Evolutionary conservation across 2,113 vertebrate species (phyloP), one percentile per base, ranked within the genome.

Genomic region (Cryptoleucopteryx plumbea): DNA sequence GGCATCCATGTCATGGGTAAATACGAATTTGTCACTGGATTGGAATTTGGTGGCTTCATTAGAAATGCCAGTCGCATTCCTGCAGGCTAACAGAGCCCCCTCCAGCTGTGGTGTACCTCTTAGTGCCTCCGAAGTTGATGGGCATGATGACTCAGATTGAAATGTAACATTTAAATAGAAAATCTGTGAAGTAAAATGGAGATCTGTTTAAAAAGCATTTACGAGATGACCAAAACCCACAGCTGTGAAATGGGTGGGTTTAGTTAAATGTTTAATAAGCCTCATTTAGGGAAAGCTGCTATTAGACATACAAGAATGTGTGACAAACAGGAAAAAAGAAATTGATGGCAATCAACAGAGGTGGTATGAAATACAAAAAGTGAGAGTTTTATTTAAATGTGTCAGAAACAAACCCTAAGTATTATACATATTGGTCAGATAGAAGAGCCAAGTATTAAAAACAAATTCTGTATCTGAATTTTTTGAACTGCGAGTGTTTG

Each of bases 1-100:
- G 29, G 81, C 53, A 95, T 85, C 87, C 14, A 16, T 94, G 68
- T 84, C 48, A 43, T 31, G 80, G 84, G 81, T 96, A 91, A 91
- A 86, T 13, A 80, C 2, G 1, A 48, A 42, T 90, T 90, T 91
- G 84, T 91, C 93, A 94, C 74, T 72, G 62, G 87, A 70, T 80
- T 70, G 94, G 96, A 96, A 96, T 96, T 94, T 65, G 38, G 63
- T 93, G 92, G 78, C 84, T 87, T 97, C 74, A 58, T 91, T 91
- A 90, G 61, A 82, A 95, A 94, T 89, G 50, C 42, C 3, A 87
- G 34, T 89, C 0, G 2, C 73, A 80, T 88, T 93, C 48, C 58
- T 91, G 73, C 70, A 80, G 67, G 21, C 86, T 55, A 58, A 86
- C 1, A 7, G 86, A 65, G 48, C 55, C 40, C 40, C 3, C 2